Base-by-base conservation (phyloP, 2,888 invertebrate species). In the Diarsia dahlii region DNA sequence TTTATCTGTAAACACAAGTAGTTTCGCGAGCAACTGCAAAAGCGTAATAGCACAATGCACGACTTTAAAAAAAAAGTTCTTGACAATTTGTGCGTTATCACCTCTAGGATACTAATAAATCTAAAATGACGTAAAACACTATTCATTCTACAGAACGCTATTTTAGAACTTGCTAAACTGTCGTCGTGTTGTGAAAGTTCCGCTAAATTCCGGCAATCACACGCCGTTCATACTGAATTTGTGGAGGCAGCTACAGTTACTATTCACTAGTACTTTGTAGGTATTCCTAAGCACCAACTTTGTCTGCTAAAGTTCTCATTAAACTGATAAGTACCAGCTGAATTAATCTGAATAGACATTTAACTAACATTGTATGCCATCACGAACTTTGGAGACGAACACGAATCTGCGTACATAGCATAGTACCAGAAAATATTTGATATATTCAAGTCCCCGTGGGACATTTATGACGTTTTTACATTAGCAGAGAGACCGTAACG, bases 391-490 rank as follows among this genome's bases (percentile, higher is more conserved):
- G 39, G 18, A 54, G 34, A 13, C 18, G 50, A 68, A 79, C 58
- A 34, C 18, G 23, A 71, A 48, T 62, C 48, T 62, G 15, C 9
- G 15, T 23, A 50, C 8, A 2, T 15, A 20, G 15, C 28, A 80
- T 28, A 48, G 18, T 66, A 20, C 5, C 28, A 63, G n/a, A 63
- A 45, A 45, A 63, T 15, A 45, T 63, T n/a, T n/a, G 45, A 45
- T 63, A n/a, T 63, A 63, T 63, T 63, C n/a, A 45, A 46, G 63
- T 45, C 45, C 76, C 66, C 62, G 54, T 62, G 86, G 48, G 77
- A 74, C 79, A 64, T 87, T 89, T 86, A 83, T 80, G 84, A 83
- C 78, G 67, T 80, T 84, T 87, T 84, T 77, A 84, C 81, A 82
- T 82, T 79, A 65, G 67, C 80, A 73, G 65, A 78, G 81, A 76